Evolutionary conservation across 2,113 vertebrate genomes (phyloP).

Genomic region (Trochalopteron elliotii): DNA sequence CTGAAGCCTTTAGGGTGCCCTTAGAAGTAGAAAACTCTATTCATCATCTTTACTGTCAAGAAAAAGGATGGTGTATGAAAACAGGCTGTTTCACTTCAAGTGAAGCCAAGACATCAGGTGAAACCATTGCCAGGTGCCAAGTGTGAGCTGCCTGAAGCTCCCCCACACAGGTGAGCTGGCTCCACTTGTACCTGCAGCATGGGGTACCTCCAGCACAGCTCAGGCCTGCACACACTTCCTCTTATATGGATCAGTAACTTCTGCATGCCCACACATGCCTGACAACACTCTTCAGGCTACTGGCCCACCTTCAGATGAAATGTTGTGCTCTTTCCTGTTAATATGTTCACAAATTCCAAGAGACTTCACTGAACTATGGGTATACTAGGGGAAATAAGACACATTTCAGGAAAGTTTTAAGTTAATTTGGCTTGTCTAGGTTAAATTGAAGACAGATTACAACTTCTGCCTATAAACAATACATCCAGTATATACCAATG

Average conservation of each 20-base stretch:
- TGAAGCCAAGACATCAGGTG: accelerated
- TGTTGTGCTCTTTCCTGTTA: neutral
- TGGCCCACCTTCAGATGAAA: neutral
- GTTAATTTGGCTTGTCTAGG: neutral
- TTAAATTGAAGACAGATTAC: neutral
- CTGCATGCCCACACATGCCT: neutral
- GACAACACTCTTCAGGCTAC: neutral
- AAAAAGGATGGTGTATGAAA: neutral
- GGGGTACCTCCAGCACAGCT: neutral
- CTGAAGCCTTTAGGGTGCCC: neutral
- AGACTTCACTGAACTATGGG: neutral
- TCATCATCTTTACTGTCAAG: neutral
- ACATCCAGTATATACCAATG: neutral
- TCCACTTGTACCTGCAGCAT: neutral
- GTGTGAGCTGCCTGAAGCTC: neutral
- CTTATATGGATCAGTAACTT: neutral
- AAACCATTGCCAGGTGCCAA: accelerated
- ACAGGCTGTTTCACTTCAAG: neutral
- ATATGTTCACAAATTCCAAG: neutral
- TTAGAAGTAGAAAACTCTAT: neutral
- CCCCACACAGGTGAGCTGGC: neutral
- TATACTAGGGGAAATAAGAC: neutral
- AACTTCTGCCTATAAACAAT: neutral
- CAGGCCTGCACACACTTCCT: neutral
- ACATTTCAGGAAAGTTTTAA: neutral